Conservation (phyloP, 2,113 vertebrate species). For the Corapipo altera region DNA sequence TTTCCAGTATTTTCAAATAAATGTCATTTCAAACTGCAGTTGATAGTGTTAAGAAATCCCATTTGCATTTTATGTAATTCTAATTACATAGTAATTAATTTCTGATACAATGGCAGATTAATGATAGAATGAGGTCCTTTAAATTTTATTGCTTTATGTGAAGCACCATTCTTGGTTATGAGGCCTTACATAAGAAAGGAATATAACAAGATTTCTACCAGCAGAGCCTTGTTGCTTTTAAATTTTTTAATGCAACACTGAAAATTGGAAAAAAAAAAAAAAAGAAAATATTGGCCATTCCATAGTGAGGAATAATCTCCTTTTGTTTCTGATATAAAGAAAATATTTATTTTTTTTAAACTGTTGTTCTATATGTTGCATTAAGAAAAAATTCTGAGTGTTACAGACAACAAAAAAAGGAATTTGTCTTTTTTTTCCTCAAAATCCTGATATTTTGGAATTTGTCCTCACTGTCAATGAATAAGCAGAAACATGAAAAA, state of each 20-base stretch:
- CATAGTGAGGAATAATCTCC: constrained; percentile 5
- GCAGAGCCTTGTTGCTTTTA: background rate
- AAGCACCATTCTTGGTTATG: background rate
- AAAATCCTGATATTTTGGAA: background rate
- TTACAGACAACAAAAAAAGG: background rate
- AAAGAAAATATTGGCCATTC: background rate
- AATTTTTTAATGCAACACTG: background rate
- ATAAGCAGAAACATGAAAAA: background rate
- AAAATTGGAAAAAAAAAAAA: background rate
- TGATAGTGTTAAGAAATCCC: background rate
- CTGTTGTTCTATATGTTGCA: background rate
- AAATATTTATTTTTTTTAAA: background rate
- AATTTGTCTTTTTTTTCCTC: background rate
- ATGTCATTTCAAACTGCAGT: background rate
- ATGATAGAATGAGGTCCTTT: background rate
- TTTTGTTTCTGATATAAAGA: constrained; percentile 24
- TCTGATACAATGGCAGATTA: background rate
- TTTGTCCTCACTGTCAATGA: background rate
- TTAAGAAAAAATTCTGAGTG: background rate
- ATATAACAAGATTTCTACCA: background rate
- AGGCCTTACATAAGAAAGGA: background rate
- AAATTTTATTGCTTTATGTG: background rate
- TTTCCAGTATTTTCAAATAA: background rate
- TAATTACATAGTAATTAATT: constrained; percentile 1
- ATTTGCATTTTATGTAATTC: background rate